phyloP scores from a whole-genome alignment of 1,140 invertebrate species.

The Zaprionus africanus region DNA sequence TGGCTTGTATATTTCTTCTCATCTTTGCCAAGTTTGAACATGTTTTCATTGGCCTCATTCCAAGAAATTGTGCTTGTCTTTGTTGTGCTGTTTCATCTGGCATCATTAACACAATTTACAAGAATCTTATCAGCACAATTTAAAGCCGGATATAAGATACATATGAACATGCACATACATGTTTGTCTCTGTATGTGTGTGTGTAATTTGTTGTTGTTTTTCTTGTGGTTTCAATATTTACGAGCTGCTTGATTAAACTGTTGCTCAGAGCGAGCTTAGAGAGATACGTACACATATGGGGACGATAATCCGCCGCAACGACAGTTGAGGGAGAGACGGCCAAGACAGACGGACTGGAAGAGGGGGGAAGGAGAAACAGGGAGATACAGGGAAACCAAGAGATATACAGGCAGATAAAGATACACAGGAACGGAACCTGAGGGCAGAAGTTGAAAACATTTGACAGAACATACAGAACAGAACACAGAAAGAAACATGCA shows the following conservation, averaged over 20 bases:
- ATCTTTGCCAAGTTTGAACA: background rate
- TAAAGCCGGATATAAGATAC: constrained; percentile 1
- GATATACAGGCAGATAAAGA: constrained; percentile 5
- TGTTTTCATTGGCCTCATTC: background rate
- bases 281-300: constrained; percentile 22
- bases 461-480: constrained; percentile 27
- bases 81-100: background rate
- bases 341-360: background rate
- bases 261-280: constrained; percentile 38
- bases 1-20: no score
- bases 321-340: constrained; percentile 4
- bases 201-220: constrained; percentile 37
- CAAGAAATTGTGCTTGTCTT: background rate
- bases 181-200: background rate
- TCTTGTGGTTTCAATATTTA: constrained; percentile 49
- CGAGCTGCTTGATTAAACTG: constrained; percentile 54
- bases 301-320: constrained; percentile 45
- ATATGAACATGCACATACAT: background rate
- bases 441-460: constrained; percentile 32
- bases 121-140: constrained; percentile 37
- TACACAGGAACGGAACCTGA: constrained; percentile 28
- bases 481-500: background rate
- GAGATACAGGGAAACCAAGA: background rate
- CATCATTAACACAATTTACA: constrained; percentile 10
- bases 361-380: background rate